Percentiles rank a stretch among this genome's conserved stretches.
Conservation (phyloP, 2,888 invertebrate species). For the Epinotia brunnichana region DNA sequence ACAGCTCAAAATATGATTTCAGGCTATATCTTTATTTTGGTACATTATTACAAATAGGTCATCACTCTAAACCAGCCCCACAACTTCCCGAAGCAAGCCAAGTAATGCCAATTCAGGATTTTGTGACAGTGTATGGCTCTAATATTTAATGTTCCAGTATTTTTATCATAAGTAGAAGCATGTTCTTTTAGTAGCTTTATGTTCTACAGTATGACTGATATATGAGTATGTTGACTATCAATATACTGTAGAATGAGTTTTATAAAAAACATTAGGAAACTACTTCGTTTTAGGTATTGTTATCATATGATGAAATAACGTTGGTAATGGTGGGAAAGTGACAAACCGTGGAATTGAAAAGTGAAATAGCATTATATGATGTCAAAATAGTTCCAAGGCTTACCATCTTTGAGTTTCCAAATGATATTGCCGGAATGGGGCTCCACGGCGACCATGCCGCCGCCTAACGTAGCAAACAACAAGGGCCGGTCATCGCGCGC, state of each 20-base stretch:
- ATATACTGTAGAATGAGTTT: background rate
- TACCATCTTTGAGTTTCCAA: slow-evolving; percentile 97
- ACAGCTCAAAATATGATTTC: no score
- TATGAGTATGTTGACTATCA: no score
- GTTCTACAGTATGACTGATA: no score
- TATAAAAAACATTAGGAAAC: background rate
- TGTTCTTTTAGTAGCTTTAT: no score
- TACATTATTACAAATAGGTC: no score
- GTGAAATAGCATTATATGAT: background rate
- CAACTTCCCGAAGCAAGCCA: no score
- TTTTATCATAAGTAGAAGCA: no score
- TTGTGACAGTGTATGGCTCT: no score
- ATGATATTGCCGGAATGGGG: slow-evolving; percentile 91
- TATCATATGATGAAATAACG: slow-evolving; percentile 16
- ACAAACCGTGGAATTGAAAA: background rate
- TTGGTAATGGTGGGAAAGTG: background rate
- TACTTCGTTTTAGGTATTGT: background rate
- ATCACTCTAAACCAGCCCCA: no score
- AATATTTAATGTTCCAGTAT: no score
- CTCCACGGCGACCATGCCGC: slow-evolving; percentile 95
- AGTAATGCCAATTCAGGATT: no score
- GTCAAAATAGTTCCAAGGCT: slow-evolving; percentile 50
- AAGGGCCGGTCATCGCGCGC: slow-evolving; percentile 88
- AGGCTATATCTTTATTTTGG: no score
- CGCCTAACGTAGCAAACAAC: slow-evolving; percentile 96